Conservation (phyloP, 2,888 invertebrate genomes). For the Metallyticus violacea region DNA sequence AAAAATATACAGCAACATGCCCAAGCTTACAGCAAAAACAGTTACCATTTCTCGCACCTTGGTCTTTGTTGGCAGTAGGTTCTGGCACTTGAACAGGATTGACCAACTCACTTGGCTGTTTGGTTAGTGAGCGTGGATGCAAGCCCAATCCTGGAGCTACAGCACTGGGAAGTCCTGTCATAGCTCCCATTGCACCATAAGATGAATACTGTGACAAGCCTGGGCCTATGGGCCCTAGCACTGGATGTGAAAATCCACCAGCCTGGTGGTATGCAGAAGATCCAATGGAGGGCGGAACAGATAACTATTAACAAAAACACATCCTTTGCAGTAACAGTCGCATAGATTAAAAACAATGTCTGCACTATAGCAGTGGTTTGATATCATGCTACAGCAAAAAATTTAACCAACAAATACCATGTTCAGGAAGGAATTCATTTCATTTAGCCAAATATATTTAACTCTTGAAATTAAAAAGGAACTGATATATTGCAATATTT, state of each 20-base stretch:
- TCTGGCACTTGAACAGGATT: conserved; percentile 42
- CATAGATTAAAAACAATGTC: neutral
- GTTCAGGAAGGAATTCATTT: too few species aligned
- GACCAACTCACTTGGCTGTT: conserved; percentile 63
- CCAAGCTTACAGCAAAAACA: conserved; percentile 22
- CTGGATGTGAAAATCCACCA: conserved; percentile 67
- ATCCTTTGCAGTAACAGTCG: conserved; percentile 48
- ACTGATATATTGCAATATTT: too few species aligned
- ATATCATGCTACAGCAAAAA: too few species aligned
- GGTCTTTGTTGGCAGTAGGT: conserved; percentile 49
- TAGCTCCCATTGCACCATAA: conserved; percentile 48
- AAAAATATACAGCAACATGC: conserved; percentile 8
- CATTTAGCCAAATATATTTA: too few species aligned
- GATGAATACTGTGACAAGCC: conserved; percentile 51
- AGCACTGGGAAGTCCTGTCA: conserved; percentile 45
- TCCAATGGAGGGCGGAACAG: conserved; percentile 69
- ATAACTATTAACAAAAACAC: conserved; percentile 64
- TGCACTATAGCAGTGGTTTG: neutral
- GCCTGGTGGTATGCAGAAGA: conserved; percentile 52
- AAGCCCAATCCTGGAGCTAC: conserved; percentile 53
- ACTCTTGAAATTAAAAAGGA: too few species aligned
- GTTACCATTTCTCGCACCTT: conserved; percentile 45
- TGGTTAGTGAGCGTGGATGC: conserved; percentile 49
- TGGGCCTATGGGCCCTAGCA: conserved; percentile 60
- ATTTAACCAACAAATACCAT: too few species aligned